Evolutionary conservation across 1,140 invertebrate genomes (phyloP).

Genomic region (Diachasmimorpha longicaudata): DNA sequence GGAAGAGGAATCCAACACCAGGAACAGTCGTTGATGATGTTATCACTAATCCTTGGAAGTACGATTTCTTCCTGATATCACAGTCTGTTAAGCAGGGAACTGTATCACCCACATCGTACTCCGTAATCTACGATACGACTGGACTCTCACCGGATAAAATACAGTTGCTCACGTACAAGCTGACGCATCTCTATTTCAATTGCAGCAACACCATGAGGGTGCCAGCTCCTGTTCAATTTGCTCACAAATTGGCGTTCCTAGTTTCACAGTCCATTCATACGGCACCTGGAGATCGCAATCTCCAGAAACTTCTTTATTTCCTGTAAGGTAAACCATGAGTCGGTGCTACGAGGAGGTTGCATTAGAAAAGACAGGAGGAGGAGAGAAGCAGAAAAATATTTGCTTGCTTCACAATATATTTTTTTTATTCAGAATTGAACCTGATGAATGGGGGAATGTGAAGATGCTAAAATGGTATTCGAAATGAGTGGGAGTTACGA

Average conservation of each 20-base stretch:
- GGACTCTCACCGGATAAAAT: slow-evolving; percentile 70
- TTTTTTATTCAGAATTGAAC: too few species aligned
- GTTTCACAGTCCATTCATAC: slow-evolving; percentile 74
- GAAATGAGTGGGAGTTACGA: too few species aligned
- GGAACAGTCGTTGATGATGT: slow-evolving; percentile 88
- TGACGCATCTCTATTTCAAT: slow-evolving; percentile 86
- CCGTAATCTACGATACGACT: slow-evolving; percentile 73
- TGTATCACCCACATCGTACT: slow-evolving; percentile 82
- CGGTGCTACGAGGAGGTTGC: too few species aligned
- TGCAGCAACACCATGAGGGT: slow-evolving; percentile 81
- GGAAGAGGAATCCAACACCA: slow-evolving; percentile 75
- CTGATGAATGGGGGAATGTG: too few species aligned
- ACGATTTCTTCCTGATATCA: slow-evolving; percentile 83
- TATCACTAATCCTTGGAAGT: slow-evolving; percentile 80
- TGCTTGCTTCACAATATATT: too few species aligned
- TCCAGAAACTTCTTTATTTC: slow-evolving; percentile 65
- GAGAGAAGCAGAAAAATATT: too few species aligned
- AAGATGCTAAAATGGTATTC: too few species aligned
- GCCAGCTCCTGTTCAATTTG: slow-evolving; percentile 86
- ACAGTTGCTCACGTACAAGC: slow-evolving; percentile 79
- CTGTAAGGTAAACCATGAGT: slow-evolving; percentile 61
- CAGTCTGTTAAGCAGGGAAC: slow-evolving; percentile 81
- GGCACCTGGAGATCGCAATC: slow-evolving; percentile 54
- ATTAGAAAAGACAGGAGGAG: too few species aligned
- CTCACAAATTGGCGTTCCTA: slow-evolving; percentile 85